Evolutionary conservation across 2,113 vertebrate genomes (phyloP), one percentile per base, ranked within the genome.

Genomic region (cattle (Bos taurus)): DNA sequence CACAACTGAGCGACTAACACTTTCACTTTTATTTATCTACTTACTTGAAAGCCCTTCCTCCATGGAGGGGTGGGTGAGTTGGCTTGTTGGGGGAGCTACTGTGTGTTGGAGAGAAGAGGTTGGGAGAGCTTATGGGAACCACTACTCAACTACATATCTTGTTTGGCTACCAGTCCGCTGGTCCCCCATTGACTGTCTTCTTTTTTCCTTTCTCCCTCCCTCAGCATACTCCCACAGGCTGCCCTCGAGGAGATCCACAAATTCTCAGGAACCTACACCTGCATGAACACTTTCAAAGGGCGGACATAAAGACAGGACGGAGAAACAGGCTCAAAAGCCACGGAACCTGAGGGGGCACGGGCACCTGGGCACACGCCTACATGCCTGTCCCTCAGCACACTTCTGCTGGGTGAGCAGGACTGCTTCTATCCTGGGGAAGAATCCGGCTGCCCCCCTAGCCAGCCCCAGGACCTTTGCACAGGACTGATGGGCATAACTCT

Each of bases 271-370:
- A 99, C 98, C 98, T 99, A 99, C 96, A 99, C 99, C 96, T 99
- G 99, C 98, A 99, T 99, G 99, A 99, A 99, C 99, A 99, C 99
- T 81, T 99, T 99, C 83, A 99, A 99, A 99, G 99, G 99, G 50
- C 98, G 99, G 98, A 99, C 99, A 99, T 99, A 99, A 98, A 97
- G 56, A 30, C 54, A 15, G 3, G 80, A 90, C 3, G 30, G 21
- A 57, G 85, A 87, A 88, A 95, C 94, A 91, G 4, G 12, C 85
- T 88, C 6, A 43, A 1, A 83, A 90, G 97, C 97, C 95, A 85
- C 67, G n/a, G 95, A 96, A 77, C 98, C 98, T 92, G 88, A 92
- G 5, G 89, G 40, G 77, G 16, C 59, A 5, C 2, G 3, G 59
- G 90, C 33, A 11, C 77, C 90, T 23, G 57, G 96, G 87, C 23